Percentiles rank a stretch among this genome's conserved stretches.
phyloP scores from a whole-genome alignment of 2,797 vertebrate genomes.

The Danio choprae region DNA sequence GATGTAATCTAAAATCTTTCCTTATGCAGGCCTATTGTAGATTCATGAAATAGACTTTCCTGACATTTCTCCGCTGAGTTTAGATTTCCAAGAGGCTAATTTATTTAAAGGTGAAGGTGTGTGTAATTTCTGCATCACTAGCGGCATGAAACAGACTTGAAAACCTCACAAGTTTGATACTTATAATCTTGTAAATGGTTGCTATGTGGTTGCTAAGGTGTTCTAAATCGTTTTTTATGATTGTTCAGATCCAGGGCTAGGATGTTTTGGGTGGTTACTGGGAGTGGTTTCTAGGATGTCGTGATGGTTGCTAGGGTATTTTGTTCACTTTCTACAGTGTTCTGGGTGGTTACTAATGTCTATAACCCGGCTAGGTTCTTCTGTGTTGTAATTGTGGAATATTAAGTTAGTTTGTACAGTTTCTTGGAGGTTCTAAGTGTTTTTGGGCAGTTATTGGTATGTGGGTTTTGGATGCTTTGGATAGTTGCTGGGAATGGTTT shows the following conservation, averaged over 20 bases:
- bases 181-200: not conserved
- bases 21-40: not conserved
- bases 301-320: not conserved
- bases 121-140: constrained; percentile 9
- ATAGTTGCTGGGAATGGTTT: no score
- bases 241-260: not conserved
- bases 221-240: not conserved
- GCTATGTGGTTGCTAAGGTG: not conserved
- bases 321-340: not conserved
- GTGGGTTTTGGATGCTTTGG: no score
- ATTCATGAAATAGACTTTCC: constrained; percentile 7
- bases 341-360: not conserved
- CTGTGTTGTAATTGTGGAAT: not conserved
- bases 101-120: constrained; percentile 17
- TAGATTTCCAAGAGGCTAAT: constrained; percentile 12
- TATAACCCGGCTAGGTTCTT: no score
- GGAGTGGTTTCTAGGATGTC: not conserved
- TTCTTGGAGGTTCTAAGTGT: not conserved
- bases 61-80: not conserved
- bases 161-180: not conserved
- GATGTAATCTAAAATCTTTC: not conserved
- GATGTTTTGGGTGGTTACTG: not conserved
- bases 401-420: no score
- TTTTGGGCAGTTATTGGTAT: no score
- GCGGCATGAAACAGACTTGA: not conserved